Evolutionary conservation across 2,888 invertebrate species (phyloP), one percentile per base, ranked within the genome.

Genomic region (Danaus chrysippus): DNA sequence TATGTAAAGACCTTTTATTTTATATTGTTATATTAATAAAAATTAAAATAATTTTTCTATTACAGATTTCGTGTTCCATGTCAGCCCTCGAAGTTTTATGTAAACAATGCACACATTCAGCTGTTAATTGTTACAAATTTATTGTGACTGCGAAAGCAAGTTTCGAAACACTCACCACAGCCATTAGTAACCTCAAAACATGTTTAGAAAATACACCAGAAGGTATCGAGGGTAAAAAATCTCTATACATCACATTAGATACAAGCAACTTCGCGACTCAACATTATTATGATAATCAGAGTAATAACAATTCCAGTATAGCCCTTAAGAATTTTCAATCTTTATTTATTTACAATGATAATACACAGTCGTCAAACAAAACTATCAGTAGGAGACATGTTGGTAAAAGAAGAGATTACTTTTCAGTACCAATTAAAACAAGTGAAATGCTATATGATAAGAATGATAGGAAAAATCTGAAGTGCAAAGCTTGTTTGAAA

Each of bases 401-500:
- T 43, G 64, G 44, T 44, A 70, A 68, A 68, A 65, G 55, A 68
- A 66, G 61, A 68, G 43, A 62, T 34, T 64, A 66, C 54, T 63
- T 61, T 46, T 62, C 71, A 42, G 56, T 76, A 34, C 64, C 71
- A 42, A 72, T 78, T 34, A 68, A 71, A 53, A 79, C 74, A 1
- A 73, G 63, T 41, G 76, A 83, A 6, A 84, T 84, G 75, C 55
- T 84, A 1, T 70, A 70, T 54, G 75, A 84, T 61, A 71, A 75
- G 64, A 75, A 71, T 57, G 71, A 81, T 34, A 54, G 19, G 34
- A 68, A 44, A 56, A 66, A 60, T 56, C 63, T 79, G 2, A 77
- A 75, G 70, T 87, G 87, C 63, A 83, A 79, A 62, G 73, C 68
- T 8, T 88, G 88, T 62, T 63, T 74, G 0, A 83, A 79, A 70